Base-by-base conservation (phyloP, 1,140 invertebrate species). In the Lasioglossum albipes region DNA sequence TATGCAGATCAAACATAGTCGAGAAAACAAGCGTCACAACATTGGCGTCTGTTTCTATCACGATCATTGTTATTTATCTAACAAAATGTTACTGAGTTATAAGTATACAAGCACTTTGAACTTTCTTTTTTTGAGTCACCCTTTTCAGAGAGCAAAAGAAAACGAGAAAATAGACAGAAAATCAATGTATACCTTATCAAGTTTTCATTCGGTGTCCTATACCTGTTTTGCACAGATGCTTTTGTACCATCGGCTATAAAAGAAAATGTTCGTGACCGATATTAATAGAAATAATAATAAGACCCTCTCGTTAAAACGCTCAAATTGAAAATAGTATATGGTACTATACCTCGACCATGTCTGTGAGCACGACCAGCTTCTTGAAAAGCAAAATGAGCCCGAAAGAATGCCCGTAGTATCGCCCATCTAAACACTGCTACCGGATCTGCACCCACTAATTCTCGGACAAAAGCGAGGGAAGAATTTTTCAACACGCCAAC, bases 361-460 rank as follows among this genome's bases (percentile, higher is more conserved):
- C 96, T 93, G 86, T 97, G 96, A 85, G 94, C 94, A 62, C 96
- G 94, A 4, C 97, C 97, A 72, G 97, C 97, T 91, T 97, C 96
- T 85, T 96, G 95, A 92, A 99, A 99, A 41, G 98, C 97, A 94
- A 98, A 98, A 92, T 98, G 97, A 49, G 97, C 97, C 81, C 97
- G 95, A 91, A 96, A 98, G 92, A 98, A 98, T 20, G 97, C 97
- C 75, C 98, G 94, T 10, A 99, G 94, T 80, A 99, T 98, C 2
- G 97, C 97, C 98, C 98, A 99, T 75, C 98, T 94, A 89, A 99
- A 98, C 12, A 99, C 97, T 36, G 98, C 98, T 0, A 99, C 97
- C 0, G 98, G 98, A 94, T 99, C 98, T 22, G 97, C 96, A 27
- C 98, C 98, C 65, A 99, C 97, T 54, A 99, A 93, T 93, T 99